Conservation (phyloP, 2,888 invertebrate genomes). For the Drosophila sordidapex region DNA sequence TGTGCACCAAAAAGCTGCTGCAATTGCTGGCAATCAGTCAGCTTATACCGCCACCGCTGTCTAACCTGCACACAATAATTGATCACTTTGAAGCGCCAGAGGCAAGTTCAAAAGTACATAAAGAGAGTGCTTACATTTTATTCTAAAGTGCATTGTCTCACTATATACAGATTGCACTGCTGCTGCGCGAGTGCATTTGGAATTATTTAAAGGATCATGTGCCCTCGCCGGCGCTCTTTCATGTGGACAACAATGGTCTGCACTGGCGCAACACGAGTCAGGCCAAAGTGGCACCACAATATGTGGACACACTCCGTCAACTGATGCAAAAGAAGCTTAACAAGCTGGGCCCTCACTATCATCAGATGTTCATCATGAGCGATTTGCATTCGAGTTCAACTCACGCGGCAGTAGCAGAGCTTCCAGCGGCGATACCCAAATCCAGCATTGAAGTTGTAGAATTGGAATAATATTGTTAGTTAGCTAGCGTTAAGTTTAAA, state of each 20-base stretch:
- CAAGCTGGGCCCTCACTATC: constrained; percentile 90
- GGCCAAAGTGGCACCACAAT: constrained; percentile 89
- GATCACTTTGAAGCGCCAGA: constrained; percentile 90
- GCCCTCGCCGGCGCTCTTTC: constrained; percentile 93
- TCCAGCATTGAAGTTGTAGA: constrained; percentile 61
- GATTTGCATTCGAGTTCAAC: constrained; percentile 65
- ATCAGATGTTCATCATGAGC: constrained; percentile 88
- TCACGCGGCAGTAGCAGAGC: constrained; percentile 24
- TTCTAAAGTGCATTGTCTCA: neutral
- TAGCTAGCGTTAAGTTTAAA: constrained; percentile 24
- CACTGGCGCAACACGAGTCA: constrained; percentile 91
- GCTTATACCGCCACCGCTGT: constrained; percentile 92
- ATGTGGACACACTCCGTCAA: constrained; percentile 92
- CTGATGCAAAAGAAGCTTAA: constrained; percentile 92
- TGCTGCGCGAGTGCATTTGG: constrained; percentile 95
- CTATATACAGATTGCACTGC: constrained; percentile 88
- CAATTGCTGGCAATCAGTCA: constrained; percentile 94
- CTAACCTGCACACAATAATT: constrained; percentile 90
- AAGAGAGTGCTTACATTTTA: neutral
- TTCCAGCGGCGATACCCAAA: constrained; percentile 17
- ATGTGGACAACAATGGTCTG: constrained; percentile 88
- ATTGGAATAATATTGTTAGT: constrained; percentile 53
- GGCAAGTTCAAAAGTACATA: constrained; percentile 47
- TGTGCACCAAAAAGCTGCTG: constrained; percentile 88
- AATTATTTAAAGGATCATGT: constrained; percentile 95